Evolutionary conservation across 2,888 invertebrate genomes (phyloP), one percentile per base, ranked within the genome.

Genomic region (Ichneumoninae sp.): DNA sequence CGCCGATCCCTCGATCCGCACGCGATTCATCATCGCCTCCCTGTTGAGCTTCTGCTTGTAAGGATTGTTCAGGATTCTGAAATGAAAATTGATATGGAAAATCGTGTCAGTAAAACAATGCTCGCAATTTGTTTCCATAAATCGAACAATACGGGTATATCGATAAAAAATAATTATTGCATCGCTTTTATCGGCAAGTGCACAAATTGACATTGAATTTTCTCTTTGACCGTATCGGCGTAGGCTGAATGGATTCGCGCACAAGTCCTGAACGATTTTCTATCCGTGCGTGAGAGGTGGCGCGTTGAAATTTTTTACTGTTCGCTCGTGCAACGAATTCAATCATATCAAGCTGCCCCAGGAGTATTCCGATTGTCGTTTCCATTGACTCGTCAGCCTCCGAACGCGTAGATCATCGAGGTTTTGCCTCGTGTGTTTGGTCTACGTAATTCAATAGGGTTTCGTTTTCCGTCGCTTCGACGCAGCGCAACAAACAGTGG

Each of bases 1-100:
- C 50, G 85, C 73, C 94, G 81, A 94, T 92, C 60, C 70, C 5
- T 73, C 78, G 36, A 54, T 40, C 50, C 77, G 80, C 65, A 81
- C 7, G n/a, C 54, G 80, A 75, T 81, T 74, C 68, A 78, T 54
- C 19, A 73, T 81, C 10, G 50, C 50, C 16, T 73, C 60, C 78
- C 77, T 65, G 52, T 66, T 66, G 50, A 13, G 16, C 2, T 66
- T 26, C 33, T 33, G 63, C 33, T 47, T 30, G 19, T n/a, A 19
- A n/a, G 36, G 52, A 3, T 54, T 65, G 44, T 78, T 79, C 60
- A 13, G 75, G 22, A 36, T 73, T n/a, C 85, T 85, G 77, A n/a
- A 79, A 79, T 40, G 8, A 76, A 47, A 36, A 75, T 13, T 57
- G 36, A 13, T 19, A 47, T 36, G 8, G 47, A 50, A 26, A 57